Evolutionary conservation across 92 coral and sea anemone genomes (phyloP), one percentile per base, ranked within the genome.

Genomic region (Umimayanthus kanabou): DNA sequence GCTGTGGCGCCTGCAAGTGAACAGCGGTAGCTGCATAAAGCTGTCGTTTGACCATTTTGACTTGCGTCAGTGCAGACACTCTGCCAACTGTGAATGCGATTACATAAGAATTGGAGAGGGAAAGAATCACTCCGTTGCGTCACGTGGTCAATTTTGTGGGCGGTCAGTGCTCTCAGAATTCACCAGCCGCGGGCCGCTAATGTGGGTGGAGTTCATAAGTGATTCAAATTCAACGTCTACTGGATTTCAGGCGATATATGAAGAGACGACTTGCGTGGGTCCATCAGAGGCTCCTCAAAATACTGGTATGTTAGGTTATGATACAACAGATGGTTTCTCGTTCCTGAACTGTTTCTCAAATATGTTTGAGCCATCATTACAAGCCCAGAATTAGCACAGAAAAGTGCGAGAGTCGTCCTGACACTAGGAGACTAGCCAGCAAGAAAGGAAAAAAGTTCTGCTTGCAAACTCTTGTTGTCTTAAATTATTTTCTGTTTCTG

Each of bases 101-200:
- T 83, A 69, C 42, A 70, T 83, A 74, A 83, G 87, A 70, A 7
- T 83, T 45, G 87, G 87, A 47, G 87, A 83, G 67, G 87, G 87
- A 13, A 43, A 33, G 9, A 83, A 83, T 45, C 10, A 9, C 64
- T 83, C 87, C 23, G 78, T 70, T 70, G 77, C 78, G 11, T 15
- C 39, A 69, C 58, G 70, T 83, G 87, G 87, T 25, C 77, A 16
- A 23, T 83, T 67, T 47, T 83, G 87, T 72, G 78, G 87, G 0
- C 77, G 73, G 22, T 42, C 78, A 4, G 40, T 26, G 1, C 77
- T 47, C 4, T 6, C 77, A 5, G 37, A 13, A 22, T 26, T 83
- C 40, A 40, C 37, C 16, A 83, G 87, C 42, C 13, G 13, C 50
- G 76, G 78, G 40, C 20, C 87, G n/a, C 64, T 47, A 30, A 26